Evolutionary conservation across 2,113 vertebrate genomes (phyloP).

Genomic region (Stercorarius parasiticus): DNA sequence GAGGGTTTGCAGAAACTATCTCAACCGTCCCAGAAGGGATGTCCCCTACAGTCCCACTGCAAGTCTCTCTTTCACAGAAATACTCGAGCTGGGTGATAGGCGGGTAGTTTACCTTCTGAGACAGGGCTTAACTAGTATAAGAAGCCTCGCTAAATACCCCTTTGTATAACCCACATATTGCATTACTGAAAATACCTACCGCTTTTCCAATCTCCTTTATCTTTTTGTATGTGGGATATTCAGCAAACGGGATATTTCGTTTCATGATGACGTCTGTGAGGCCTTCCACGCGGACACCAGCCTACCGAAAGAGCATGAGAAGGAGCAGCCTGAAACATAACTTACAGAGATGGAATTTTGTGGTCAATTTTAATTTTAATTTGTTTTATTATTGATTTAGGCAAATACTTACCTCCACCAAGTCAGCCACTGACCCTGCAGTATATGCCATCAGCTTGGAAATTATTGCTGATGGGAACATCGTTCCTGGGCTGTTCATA

Average conservation of each 20-base stretch:
- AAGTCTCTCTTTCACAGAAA: background rate
- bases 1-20: background rate
- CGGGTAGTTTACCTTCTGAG: background rate
- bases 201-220: constrained; percentile 80
- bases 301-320: constrained; percentile 56
- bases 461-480: constrained; percentile 78
- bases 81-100: background rate
- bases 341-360: background rate
- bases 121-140: background rate
- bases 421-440: constrained; percentile 77
- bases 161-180: background rate
- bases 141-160: background rate
- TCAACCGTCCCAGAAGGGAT: background rate
- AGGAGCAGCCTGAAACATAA: background rate
- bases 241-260: constrained; percentile 44
- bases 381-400: background rate
- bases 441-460: constrained; percentile 75
- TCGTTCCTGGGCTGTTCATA: constrained; percentile 80
- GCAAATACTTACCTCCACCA: constrained; percentile 79
- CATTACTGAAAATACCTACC: constrained; percentile 63
- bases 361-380: background rate
- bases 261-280: constrained; percentile 79
- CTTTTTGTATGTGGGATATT: constrained; percentile 66
- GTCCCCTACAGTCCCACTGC: background rate
- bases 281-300: constrained; percentile 79